Base-by-base conservation (phyloP, 2,888 invertebrate species). In the Caenorhabditis virilis region DNA sequence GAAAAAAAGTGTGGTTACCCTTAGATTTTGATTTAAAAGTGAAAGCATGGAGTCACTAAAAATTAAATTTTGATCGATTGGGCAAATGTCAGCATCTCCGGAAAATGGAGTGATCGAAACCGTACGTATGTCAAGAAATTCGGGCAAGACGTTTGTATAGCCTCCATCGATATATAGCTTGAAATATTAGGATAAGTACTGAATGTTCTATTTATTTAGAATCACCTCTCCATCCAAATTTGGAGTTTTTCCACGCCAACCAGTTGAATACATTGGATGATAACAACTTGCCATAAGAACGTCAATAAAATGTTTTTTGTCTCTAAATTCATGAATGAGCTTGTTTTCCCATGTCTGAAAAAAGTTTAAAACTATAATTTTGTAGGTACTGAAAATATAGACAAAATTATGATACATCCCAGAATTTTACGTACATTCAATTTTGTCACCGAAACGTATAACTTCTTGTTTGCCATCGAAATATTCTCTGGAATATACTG, bases 51-150 rank as follows among this genome's bases (percentile, higher is more conserved):
- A 77, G 39, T 82, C 81, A 51, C 55, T 54, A 39, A 80, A 78
- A 1, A 69, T 38, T 3, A 65, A 65, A 13, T 47, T 43, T 15
- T 62, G 61, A 36, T 80, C 80, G 2, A 60, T 52, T 11, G 80
- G 80, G 18, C 77, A 73, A 36, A 81, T 75, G 41, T 73, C 72
- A 9, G 78, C 78, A 20, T 72, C 71, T 7, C 76, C 94, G 93
- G 78, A 93, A 84, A 95, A 95, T 0, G 95, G 95, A 78, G 92
- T 92, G 16, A 95, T 91, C 0, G 95, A 95, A 68, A 97, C 90
- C 0, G 95, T 95, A 83, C 93, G 91, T 11, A 74, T 55, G 84
- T 94, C 92, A 83, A 94, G 91, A 49, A 95, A 86, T 2, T 91
- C 89, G 0, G 95, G 95, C 71, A 95, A 86, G 86, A 95, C 95